A percentile compares a stretch with the other conserved stretches of the same genome.
These are phyloP conservation scores for Drosophila sordidula DNA, from an alignment of 2,888 invertebrate genomes.

Conservation along the genomic window DNA sequence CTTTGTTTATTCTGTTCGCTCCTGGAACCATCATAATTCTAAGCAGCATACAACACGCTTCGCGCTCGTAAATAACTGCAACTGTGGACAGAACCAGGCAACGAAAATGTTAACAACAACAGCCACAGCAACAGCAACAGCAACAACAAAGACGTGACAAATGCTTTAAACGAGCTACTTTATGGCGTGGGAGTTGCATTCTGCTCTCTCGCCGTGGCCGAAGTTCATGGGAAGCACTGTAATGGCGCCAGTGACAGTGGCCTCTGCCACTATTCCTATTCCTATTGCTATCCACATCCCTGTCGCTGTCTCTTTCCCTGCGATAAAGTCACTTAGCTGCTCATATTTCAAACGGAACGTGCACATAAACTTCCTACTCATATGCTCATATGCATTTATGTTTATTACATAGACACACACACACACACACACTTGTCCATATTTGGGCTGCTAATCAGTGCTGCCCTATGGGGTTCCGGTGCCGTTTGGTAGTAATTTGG, in stretches of 20 bases:
- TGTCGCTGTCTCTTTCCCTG: constrained; percentile 8
- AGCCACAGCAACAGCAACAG: constrained; percentile 2
- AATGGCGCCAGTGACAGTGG: constrained; percentile 58
- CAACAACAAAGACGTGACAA: constrained; percentile 76
- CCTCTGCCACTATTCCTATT: constrained; percentile 1
- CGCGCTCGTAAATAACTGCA: constrained; percentile 66
- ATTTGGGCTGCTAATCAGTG: constrained; percentile 63
- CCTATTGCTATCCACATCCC: background rate
- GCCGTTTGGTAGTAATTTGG: constrained; percentile 68
- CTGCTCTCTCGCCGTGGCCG: constrained; percentile 14
- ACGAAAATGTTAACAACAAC: constrained; percentile 11
- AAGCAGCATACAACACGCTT: constrained; percentile 58
- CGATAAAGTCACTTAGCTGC: constrained; percentile 64
- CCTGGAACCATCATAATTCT: constrained; percentile 47
- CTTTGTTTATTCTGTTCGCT: constrained; percentile 11
- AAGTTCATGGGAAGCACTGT: constrained; percentile 63
- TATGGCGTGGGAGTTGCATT: constrained; percentile 74
- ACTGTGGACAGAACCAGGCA: constrained; percentile 19
- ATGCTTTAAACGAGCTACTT: constrained; percentile 77
- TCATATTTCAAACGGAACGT: constrained; percentile 75
- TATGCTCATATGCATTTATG: constrained; percentile 53
- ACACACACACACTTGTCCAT: constrained; percentile 26
- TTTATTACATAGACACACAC: constrained; percentile 31
- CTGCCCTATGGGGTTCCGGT: constrained; percentile 53
- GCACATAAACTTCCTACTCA: constrained; percentile 70